Evolutionary conservation across 2,888 invertebrate genomes (phyloP).

Genomic region (Sphaerophoria taeniata): DNA sequence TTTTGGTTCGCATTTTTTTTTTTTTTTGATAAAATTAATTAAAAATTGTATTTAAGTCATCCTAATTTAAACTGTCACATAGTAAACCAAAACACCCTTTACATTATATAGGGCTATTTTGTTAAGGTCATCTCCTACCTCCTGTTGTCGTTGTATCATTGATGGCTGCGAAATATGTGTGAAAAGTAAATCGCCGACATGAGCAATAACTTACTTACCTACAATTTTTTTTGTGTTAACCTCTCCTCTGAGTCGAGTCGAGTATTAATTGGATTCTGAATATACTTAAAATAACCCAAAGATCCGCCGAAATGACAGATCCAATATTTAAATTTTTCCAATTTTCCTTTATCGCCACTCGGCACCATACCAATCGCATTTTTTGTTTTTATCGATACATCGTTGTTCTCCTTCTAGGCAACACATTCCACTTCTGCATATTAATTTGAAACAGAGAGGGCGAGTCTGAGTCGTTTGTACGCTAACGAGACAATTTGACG

Average conservation of each 20-base stretch:
- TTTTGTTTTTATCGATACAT: background rate
- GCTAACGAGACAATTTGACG: too few relatives aligned
- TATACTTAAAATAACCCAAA: conserved; percentile 46
- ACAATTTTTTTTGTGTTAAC: background rate
- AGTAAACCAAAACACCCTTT: conserved; percentile 23
- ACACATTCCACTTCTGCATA: conserved; percentile 30
- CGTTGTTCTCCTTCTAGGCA: background rate
- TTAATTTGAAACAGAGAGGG: conserved; percentile 37
- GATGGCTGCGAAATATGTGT: conserved; percentile 27
- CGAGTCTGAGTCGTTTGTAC: too few relatives aligned
- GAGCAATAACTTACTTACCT: conserved; percentile 11
- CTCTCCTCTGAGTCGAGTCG: conserved; percentile 30
- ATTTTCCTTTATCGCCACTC: conserved; percentile 56
- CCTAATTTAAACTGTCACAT: too few relatives aligned
- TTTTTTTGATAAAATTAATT: too few relatives aligned
- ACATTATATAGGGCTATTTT: background rate
- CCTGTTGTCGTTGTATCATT: background rate
- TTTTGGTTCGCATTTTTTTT: too few relatives aligned
- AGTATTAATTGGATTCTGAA: conserved; percentile 63
- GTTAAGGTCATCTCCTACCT: conserved; percentile 3
- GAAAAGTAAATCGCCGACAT: conserved; percentile 4
- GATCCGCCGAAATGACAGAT: conserved; percentile 40
- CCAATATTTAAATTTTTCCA: conserved; percentile 61
- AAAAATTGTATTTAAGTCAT: too few relatives aligned
- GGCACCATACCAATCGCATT: background rate